Evolutionary conservation across 2,113 vertebrate genomes (phyloP), one percentile per base, ranked within the genome.

Genomic region (Oncorhynchus kisutch): DNA sequence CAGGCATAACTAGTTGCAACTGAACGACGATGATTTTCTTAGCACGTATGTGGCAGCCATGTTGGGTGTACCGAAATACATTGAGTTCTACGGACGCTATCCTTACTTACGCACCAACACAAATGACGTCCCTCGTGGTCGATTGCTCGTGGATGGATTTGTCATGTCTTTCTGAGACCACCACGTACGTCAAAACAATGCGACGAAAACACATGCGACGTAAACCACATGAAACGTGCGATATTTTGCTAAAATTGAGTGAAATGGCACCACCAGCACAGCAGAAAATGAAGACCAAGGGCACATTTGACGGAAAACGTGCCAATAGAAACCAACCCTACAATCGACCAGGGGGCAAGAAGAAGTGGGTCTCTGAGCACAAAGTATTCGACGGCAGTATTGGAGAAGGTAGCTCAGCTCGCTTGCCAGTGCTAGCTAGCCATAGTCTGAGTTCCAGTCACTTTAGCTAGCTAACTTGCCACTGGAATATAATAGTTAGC

Each of bases 301-400:
- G 60, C 0, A 79, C 67, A 24, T n/a, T 81, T 12, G n/a, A 49
- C 34, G 65, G 29, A 3, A 90, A 87, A 81, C 68, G 62, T 6
- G 60, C 31, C 0, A 82, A 71, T 74, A 75, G 22, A 74, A 81
- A 48, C 18, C 59, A 1, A 71, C 1, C 16, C 20, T 67, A 82
- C 24, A 31, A 5, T 1, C 49, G 27, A 8, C 11, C 5, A 0
- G 75, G 78, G 0, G 79, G 57, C 67, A 94, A 91, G 77, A 89
- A 83, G 49, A 88, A 79, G n/a, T 96, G 95, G 96, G 65, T 90
- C 14, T 87, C 87, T 0, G 81, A 90, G 0, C 25, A 84, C 18
- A 94, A 94, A 34, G 11, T 72, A 1, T 94, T 93, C 9, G 18
- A 86, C n/a, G 96, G 97, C 1, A 97, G 95, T 74, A 18, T 96